Conservation (phyloP, 2,113 vertebrate species). For the Nerophis lumbriciformis region DNA sequence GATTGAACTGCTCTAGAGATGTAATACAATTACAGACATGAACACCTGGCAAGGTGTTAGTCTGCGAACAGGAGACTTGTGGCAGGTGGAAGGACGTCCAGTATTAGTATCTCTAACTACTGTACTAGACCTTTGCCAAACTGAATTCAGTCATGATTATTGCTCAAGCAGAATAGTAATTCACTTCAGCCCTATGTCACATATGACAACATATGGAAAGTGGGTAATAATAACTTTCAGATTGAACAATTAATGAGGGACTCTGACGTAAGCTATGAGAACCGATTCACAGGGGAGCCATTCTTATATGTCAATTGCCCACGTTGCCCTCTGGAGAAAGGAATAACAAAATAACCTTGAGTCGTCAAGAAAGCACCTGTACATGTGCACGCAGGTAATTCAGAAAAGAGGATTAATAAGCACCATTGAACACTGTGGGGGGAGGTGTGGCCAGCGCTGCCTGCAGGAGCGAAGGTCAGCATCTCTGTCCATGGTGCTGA, state of each 20-base stretch:
- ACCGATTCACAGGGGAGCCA: too few relatives aligned
- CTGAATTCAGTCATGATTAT: constrained; percentile 46
- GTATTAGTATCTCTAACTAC: constrained; percentile 33
- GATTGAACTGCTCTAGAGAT: not conserved
- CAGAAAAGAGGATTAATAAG: too few relatives aligned
- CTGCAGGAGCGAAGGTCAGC: too few relatives aligned
- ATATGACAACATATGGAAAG: constrained; percentile 51
- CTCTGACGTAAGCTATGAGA: not conserved
- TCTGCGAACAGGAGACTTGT: constrained; percentile 3
- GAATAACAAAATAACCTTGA: too few relatives aligned
- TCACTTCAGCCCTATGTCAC: constrained; percentile 47
- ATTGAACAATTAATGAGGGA: constrained; percentile 50
- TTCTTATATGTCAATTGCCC: too few relatives aligned
- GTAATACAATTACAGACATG: not conserved
- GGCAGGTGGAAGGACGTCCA: constrained; percentile 20
- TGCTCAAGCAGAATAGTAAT: constrained; percentile 56
- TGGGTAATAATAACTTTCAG: constrained; percentile 37
- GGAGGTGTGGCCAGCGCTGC: too few relatives aligned
- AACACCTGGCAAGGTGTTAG: constrained; percentile 19
- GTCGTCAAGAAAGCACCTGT: too few relatives aligned
- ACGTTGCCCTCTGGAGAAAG: too few relatives aligned
- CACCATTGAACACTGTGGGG: too few relatives aligned
- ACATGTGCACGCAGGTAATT: too few relatives aligned
- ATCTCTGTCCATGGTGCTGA: too few relatives aligned
- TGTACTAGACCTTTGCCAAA: constrained; percentile 39